Percentiles rank a stretch among this genome's conserved stretches.
phyloP scores from a whole-genome alignment of 2,113 vertebrate genomes.

The Takifugu flavidus region DNA sequence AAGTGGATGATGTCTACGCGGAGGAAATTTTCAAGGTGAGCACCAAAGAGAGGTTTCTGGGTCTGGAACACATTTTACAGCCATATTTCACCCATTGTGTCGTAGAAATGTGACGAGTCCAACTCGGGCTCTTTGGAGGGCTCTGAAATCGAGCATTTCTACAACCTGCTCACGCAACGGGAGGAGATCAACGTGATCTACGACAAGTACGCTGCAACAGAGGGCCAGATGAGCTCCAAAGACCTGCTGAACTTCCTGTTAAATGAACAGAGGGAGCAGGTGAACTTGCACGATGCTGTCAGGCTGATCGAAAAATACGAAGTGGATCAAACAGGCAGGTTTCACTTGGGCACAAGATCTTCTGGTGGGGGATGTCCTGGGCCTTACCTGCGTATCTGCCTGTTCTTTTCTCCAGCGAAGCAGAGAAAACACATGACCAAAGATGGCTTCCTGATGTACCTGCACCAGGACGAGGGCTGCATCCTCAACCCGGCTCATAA shows the following conservation, averaged over 20 bases:
- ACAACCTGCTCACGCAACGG: slow-evolving; percentile 84
- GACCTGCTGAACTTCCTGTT: slow-evolving; percentile 81
- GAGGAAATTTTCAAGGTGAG: slow-evolving; percentile 83
- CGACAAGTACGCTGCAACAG: slow-evolving; percentile 47
- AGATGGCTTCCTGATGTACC: slow-evolving; percentile 92
- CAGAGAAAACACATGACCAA: slow-evolving; percentile 81
- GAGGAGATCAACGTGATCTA: slow-evolving; percentile 85
- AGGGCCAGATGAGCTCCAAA: slow-evolving; percentile 75
- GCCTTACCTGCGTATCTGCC: not conserved
- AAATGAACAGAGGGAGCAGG: slow-evolving; percentile 78
- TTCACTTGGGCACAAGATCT: not conserved
- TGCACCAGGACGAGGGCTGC: slow-evolving; percentile 79
- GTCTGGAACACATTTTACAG: not conserved
- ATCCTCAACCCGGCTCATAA: slow-evolving; percentile 81
- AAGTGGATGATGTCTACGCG: slow-evolving; percentile 85
- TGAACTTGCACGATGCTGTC: slow-evolving; percentile 64
- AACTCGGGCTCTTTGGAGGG: slow-evolving; percentile 86
- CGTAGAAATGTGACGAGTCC: slow-evolving; percentile 88
- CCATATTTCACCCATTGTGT: not conserved
- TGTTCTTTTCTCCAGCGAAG: slow-evolving; percentile 75
- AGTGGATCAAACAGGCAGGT: slow-evolving; percentile 78
- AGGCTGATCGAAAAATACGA: slow-evolving; percentile 89
- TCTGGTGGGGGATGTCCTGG: not conserved
- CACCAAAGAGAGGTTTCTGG: not conserved
- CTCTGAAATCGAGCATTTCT: slow-evolving; percentile 90